Conservation (phyloP, 2,797 vertebrate genomes). For the Pteronotus mesoamericanus region DNA sequence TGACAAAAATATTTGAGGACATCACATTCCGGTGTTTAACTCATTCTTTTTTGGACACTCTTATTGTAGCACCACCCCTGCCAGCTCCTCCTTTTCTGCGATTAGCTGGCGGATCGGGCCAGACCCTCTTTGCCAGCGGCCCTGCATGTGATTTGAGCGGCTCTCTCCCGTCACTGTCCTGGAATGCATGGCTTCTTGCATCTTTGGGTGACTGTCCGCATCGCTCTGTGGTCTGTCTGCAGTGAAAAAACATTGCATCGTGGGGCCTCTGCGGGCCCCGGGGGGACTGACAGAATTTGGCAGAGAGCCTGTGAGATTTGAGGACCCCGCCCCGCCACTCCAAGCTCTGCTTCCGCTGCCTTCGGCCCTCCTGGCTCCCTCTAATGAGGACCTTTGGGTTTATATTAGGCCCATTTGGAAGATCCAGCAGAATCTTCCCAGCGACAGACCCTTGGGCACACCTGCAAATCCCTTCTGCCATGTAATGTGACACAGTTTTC, state of each 20-base stretch:
- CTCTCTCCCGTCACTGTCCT: neutral
- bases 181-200: neutral
- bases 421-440: neutral
- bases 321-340: neutral
- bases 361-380: neutral
- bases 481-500: neutral
- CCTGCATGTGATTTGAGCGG: neutral
- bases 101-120: neutral
- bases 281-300: neutral
- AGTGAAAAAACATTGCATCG: rapidly evolving
- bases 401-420: neutral
- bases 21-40: neutral
- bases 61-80: neutral
- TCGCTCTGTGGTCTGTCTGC: neutral
- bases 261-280: neutral
- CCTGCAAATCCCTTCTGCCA: neutral
- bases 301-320: neutral
- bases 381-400: neutral
- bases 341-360: neutral
- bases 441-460: neutral
- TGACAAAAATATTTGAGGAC: neutral
- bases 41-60: neutral
- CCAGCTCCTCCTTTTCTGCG: neutral
- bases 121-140: neutral
- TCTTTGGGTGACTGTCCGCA: neutral